These are phyloP conservation scores for Catharus bicknelli DNA, from an alignment of 2,113 vertebrate genomes.

Conservation along the genomic window DNA sequence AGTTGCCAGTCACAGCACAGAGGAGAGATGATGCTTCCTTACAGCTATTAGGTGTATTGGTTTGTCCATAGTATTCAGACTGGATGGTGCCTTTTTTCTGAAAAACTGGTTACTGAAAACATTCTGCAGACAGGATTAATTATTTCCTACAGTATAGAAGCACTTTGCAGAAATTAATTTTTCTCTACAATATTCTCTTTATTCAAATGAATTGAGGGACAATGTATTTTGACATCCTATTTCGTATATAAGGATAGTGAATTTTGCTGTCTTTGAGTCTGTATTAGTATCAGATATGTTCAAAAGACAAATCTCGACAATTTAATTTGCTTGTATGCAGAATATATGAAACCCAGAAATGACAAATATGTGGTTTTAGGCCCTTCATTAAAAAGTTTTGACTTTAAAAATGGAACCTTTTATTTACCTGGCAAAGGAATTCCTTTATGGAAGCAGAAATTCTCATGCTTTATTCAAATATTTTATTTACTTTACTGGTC, in stretches of 20 bases:
- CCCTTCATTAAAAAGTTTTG: accelerated
- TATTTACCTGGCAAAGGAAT: background rate
- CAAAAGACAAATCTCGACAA: background rate
- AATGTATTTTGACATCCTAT: background rate
- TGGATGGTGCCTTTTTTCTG: background rate
- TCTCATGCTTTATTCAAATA: background rate
- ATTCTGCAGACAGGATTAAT: background rate
- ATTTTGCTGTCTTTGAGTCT: background rate
- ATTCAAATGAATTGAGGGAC: background rate
- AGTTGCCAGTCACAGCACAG: background rate
- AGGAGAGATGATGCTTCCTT: background rate
- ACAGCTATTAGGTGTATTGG: background rate
- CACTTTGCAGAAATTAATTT: background rate
- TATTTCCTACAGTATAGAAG: background rate
- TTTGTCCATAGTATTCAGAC: background rate
- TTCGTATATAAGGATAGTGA: background rate
- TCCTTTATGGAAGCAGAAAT: background rate
- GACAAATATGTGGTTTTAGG: background rate
- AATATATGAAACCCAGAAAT: background rate
- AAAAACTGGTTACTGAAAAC: background rate
- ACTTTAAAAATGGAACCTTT: background rate
- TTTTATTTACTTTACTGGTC: background rate
- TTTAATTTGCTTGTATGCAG: background rate
- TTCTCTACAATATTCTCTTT: background rate
- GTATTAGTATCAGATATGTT: background rate